Percentiles rank a stretch among this genome's conserved stretches.
phyloP scores from a whole-genome alignment of 2,113 vertebrate genomes.

The Hippocampus zosterae region DNA sequence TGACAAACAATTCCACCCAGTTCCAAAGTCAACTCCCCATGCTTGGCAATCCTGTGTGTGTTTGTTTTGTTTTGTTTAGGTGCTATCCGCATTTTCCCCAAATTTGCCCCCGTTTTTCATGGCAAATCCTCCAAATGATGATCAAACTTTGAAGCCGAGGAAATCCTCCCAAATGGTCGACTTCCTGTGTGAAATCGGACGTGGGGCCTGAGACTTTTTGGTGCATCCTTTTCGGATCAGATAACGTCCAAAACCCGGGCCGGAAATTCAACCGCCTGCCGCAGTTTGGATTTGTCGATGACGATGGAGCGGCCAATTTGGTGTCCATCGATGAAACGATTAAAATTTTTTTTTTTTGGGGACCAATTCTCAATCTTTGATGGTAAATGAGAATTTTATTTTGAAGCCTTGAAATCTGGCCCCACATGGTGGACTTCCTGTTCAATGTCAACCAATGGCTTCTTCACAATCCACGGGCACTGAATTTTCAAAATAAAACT shows the following conservation, averaged over 20 bases:
- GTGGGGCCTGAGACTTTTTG: neutral
- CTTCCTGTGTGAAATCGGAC: neutral
- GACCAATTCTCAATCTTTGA: neutral
- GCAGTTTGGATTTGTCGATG: too few species aligned
- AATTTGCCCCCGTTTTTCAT: neutral
- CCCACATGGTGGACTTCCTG: neutral
- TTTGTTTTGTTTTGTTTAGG: too few species aligned
- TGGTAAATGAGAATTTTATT: too few species aligned
- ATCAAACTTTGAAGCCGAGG: neutral
- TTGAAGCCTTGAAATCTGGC: too few species aligned
- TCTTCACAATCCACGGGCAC: too few species aligned
- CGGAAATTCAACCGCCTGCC: too few species aligned
- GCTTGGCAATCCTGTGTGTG: too few species aligned
- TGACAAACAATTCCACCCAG: neutral
- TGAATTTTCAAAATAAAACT: too few species aligned
- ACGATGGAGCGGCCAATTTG: too few species aligned
- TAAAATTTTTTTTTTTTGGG: too few species aligned
- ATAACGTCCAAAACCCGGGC: too few species aligned
- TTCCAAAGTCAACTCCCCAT: neutral
- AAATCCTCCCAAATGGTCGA: neutral
- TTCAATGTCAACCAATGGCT: neutral
- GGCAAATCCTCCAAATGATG: neutral
- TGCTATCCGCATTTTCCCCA: neutral
- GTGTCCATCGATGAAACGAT: too few species aligned
- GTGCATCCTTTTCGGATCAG: neutral